These are phyloP conservation scores for Tethya wilhelma DNA, from an alignment of 37 sponge, comb jelly and placozoan genomes.

Conservation along the genomic window DNA sequence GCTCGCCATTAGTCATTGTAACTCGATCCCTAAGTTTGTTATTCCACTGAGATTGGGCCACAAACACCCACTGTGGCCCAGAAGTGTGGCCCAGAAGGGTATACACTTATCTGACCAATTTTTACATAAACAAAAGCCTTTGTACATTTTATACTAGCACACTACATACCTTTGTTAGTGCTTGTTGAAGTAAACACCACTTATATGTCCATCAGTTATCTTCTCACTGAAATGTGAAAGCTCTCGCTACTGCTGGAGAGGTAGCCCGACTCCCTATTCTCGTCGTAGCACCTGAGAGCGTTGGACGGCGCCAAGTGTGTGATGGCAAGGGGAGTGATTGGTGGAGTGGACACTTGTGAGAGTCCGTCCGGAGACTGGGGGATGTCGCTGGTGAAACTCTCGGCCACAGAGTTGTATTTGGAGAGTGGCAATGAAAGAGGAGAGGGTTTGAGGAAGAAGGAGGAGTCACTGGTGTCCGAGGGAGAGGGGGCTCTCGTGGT, in stretches of 20 bases:
- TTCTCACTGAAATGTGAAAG: constrained; percentile 11
- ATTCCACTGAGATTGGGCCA: too few relatives aligned
- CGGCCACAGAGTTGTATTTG: constrained; percentile 43
- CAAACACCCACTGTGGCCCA: too few relatives aligned
- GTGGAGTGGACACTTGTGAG: constrained; percentile 37
- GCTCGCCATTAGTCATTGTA: too few relatives aligned
- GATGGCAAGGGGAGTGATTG: constrained; percentile 36
- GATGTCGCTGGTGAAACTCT: constrained; percentile 33
- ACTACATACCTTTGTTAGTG: too few relatives aligned
- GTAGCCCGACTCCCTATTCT: constrained; percentile 71
- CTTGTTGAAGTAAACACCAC: not conserved
- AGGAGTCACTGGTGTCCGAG: not conserved
- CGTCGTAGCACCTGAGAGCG: not conserved
- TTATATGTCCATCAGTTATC: too few relatives aligned
- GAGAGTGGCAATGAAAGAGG: not conserved
- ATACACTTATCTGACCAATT: too few relatives aligned
- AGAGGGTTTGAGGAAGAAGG: too few relatives aligned
- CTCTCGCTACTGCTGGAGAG: constrained; percentile 70
- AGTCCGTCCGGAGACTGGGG: constrained; percentile 38
- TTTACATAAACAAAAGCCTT: too few relatives aligned
- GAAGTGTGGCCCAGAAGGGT: too few relatives aligned
- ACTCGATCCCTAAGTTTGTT: too few relatives aligned
- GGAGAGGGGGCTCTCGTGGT: constrained; percentile 28
- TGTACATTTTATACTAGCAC: too few relatives aligned
- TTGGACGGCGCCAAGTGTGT: not conserved